Percentiles rank a stretch among this genome's conserved stretches.
phyloP scores from a whole-genome alignment of 1,140 invertebrate genomes.

The Drosophila dunni region DNA sequence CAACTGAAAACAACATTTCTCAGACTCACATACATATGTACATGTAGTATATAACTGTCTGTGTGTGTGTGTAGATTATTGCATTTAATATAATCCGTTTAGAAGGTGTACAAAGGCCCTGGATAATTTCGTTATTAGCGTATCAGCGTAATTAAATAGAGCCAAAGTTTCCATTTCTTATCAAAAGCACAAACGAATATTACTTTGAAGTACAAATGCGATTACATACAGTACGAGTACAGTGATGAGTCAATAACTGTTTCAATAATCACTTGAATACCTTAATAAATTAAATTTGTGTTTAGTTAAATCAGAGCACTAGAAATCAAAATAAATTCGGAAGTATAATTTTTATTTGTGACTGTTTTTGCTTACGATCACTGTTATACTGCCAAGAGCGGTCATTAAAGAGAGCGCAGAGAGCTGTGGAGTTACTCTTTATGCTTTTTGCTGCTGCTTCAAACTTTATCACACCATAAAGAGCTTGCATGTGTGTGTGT shows the following conservation, averaged over 20 bases:
- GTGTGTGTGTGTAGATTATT: too few species aligned
- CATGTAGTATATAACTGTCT: not conserved
- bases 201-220: constrained; percentile 6
- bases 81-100: constrained; percentile 2
- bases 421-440: not conserved
- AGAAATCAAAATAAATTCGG: too few species aligned
- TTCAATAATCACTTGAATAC: too few species aligned
- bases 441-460: not conserved
- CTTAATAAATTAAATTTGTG: too few species aligned
- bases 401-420: not conserved
- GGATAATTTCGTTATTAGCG: constrained; percentile 8
- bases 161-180: constrained; percentile 22
- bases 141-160: constrained; percentile 2
- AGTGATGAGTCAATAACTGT: not conserved
- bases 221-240: not conserved
- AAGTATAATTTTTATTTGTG: too few species aligned
- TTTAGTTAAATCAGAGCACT: too few species aligned
- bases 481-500: not conserved
- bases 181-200: constrained; percentile 7
- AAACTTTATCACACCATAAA: constrained; percentile 8
- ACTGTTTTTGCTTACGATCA: too few species aligned
- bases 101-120: constrained; percentile 9
- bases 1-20: constrained; percentile 20
- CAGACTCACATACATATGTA: not conserved
- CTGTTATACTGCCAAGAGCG: not conserved